Conservation (phyloP, 1,140 invertebrate species). For the Steinernema feltiae region DNA sequence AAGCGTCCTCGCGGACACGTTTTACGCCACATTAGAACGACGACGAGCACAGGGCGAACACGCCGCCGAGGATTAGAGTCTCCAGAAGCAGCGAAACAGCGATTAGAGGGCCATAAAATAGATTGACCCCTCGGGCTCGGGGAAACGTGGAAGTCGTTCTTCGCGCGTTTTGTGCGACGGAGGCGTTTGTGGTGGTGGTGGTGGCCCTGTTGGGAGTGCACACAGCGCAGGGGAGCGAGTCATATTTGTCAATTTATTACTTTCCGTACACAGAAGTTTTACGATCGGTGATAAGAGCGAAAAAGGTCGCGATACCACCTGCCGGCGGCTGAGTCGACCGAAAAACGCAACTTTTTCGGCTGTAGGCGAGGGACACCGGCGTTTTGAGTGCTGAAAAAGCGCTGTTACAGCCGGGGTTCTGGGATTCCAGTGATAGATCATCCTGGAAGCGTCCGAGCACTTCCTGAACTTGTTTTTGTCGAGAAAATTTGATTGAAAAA, state of each 20-base stretch:
- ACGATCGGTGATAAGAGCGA: background rate
- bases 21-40: slow-evolving; percentile 14
- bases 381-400: too few species aligned
- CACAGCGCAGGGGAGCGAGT: background rate
- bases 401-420: too few species aligned
- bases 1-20: slow-evolving; percentile 2
- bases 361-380: background rate
- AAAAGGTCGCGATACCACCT: background rate
- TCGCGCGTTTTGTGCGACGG: too few species aligned
- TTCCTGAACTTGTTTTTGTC: too few species aligned
- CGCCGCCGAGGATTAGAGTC: background rate
- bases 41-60: background rate
- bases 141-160: background rate
- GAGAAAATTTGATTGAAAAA: too few species aligned
- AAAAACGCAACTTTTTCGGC: slow-evolving; percentile 9
- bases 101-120: slow-evolving; percentile 15
- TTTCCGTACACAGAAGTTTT: slow-evolving; percentile 6
- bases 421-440: too few species aligned
- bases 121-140: background rate
- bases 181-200: too few species aligned
- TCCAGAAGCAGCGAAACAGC: background rate
- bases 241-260: slow-evolving; percentile 12
- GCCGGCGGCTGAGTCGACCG: background rate
- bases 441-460: too few species aligned
- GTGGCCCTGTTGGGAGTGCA: too few species aligned